Conservation (phyloP, 1,140 invertebrate species). For the Caenorhabditis inopinata region DNA sequence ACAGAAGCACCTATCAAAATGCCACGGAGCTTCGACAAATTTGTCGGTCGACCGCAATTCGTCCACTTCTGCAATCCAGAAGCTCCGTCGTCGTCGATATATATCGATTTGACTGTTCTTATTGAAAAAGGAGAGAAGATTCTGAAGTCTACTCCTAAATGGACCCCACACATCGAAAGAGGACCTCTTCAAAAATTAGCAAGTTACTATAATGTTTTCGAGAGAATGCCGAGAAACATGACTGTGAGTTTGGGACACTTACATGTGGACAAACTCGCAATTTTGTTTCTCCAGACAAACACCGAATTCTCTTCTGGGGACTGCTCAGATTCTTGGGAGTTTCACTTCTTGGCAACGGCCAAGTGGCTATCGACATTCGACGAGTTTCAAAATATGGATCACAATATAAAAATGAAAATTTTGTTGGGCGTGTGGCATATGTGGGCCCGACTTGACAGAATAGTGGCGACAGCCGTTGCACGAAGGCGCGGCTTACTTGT, state of each 20-base stretch:
- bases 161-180: not conserved
- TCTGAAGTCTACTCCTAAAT: not conserved
- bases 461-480: not conserved
- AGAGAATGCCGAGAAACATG: not conserved
- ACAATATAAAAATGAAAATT: not conserved
- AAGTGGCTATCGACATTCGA: conserved; percentile 4
- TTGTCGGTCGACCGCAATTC: conserved; percentile 1
- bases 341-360: not conserved
- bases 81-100: not conserved
- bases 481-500: not conserved
- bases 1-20: not conserved
- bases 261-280: too few species aligned
- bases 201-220: not conserved
- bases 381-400: conserved; percentile 7
- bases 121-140: conserved; percentile 6
- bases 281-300: not conserved
- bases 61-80: conserved; percentile 6
- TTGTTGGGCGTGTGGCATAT: not conserved
- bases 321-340: conserved; percentile 16
- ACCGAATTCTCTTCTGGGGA: not conserved
- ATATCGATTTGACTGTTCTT: not conserved
- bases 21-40: not conserved
- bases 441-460: not conserved
- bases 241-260: not conserved
- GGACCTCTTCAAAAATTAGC: not conserved